Evolutionary conservation across 2,888 invertebrate species (phyloP).

Genomic region (Sacculina carcini): DNA sequence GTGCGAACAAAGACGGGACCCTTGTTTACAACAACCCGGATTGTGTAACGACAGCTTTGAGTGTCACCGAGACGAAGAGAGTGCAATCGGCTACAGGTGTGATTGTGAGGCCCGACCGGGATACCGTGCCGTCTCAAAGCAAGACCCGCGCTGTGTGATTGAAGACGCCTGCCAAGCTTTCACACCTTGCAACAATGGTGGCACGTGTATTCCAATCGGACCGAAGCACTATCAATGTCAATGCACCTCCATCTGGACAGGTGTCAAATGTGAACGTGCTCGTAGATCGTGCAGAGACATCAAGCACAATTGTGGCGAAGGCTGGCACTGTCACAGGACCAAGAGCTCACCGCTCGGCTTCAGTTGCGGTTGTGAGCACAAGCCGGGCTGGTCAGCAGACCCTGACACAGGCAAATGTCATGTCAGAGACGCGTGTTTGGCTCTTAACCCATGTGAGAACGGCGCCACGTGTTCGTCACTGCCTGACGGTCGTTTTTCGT

Average conservation of each 20-base stretch:
- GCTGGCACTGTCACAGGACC: no score
- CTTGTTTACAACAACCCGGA: background rate
- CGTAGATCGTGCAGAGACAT: no score
- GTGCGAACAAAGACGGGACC: background rate
- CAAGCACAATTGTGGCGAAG: no score
- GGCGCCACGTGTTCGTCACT: background rate
- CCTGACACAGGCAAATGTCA: background rate
- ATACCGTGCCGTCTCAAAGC: background rate
- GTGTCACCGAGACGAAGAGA: background rate
- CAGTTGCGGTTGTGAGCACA: no score
- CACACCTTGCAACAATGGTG: background rate
- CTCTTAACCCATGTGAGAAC: background rate
- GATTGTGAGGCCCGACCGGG: background rate
- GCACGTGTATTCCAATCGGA: background rate
- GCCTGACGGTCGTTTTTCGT: background rate
- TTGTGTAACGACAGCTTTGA: background rate
- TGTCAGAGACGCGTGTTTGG: background rate
- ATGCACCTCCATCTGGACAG: background rate
- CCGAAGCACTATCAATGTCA: background rate
- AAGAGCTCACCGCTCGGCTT: no score
- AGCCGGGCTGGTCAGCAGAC: no score
- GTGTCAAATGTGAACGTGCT: no score
- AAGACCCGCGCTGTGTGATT: background rate
- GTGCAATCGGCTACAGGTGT: background rate
- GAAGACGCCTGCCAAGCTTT: background rate